These are phyloP conservation scores for Silurus glanis DNA, from an alignment of 2,113 vertebrate genomes.

Conservation along the genomic window DNA sequence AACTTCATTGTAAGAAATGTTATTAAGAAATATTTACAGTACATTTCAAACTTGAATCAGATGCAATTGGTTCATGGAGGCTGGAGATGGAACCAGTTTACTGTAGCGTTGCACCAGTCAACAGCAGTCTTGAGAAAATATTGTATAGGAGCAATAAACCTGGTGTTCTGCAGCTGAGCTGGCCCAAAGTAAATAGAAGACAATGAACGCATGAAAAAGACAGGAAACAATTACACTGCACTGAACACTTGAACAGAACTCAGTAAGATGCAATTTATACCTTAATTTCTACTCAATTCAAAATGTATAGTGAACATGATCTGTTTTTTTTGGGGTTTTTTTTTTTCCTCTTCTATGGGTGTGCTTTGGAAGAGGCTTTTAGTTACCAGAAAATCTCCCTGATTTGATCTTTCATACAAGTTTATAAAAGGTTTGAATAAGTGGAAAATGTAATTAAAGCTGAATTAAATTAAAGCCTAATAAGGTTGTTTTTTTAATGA, in stretches of 20 bases:
- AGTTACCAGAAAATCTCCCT: constrained; percentile 47
- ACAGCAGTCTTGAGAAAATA: constrained; percentile 46
- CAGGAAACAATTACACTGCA: constrained; percentile 39
- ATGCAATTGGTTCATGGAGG: constrained; percentile 18
- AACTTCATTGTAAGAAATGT: constrained; percentile 52
- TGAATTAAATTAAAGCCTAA: neutral
- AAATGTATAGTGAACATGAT: constrained; percentile 45
- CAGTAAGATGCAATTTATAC: neutral
- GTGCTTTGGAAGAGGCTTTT: constrained; percentile 38
- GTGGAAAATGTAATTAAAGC: neutral
- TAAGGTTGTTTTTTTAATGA: constrained; percentile 1
- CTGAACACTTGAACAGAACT: constrained; percentile 32
- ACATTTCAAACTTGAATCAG: constrained; percentile 43
- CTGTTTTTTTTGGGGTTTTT: neutral
- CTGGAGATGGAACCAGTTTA: constrained; percentile 19
- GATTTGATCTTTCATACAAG: constrained; percentile 31
- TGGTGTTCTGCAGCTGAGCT: constrained; percentile 23
- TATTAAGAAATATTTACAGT: constrained; percentile 58
- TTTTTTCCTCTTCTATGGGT: neutral
- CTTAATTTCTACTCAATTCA: constrained; percentile 29
- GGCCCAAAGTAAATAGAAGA: constrained; percentile 24
- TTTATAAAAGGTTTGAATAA: constrained; percentile 12
- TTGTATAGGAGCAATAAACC: constrained; percentile 33
- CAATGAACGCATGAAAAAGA: constrained; percentile 23
- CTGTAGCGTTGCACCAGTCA: constrained; percentile 41